phyloP scores from a whole-genome alignment of 2,797 vertebrate species.

The Hephaestus fuliginosus region DNA sequence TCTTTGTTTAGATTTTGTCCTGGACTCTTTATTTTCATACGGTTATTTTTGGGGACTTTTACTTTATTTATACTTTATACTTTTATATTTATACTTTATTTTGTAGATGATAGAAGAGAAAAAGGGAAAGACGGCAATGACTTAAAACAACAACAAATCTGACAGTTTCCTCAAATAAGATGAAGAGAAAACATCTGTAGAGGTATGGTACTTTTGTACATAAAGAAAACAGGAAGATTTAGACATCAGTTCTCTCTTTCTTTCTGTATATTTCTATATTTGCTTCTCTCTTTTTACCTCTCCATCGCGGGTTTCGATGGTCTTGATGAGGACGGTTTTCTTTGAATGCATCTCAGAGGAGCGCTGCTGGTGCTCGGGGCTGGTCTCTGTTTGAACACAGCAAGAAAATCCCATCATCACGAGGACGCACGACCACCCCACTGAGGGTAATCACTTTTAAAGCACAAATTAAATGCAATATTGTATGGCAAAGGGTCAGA shows the following conservation, averaged over 20 bases:
- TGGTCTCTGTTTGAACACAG: slow-evolving; percentile 88
- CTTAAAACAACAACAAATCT: not conserved
- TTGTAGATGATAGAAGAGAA: not conserved
- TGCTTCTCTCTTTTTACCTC: slow-evolving; percentile 83
- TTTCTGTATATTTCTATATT: not conserved
- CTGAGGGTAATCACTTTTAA: no score
- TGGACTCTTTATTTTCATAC: not conserved
- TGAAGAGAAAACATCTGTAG: no score
- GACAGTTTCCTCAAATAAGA: no score
- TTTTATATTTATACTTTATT: not conserved
- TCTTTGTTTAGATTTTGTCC: not conserved
- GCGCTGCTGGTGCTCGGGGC: slow-evolving; percentile 89
- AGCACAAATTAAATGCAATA: not conserved
- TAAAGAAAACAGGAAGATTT: not conserved
- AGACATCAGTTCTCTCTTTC: not conserved
- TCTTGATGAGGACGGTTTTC: slow-evolving; percentile 97
- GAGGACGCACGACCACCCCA: not conserved
- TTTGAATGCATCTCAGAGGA: slow-evolving; percentile 93
- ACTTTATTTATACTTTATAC: no score
- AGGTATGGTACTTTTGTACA: no score
- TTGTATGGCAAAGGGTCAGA: not conserved
- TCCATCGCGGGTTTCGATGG: slow-evolving; percentile 93
- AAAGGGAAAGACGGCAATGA: not conserved
- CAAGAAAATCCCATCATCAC: not conserved
- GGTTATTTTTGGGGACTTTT: not conserved